These are phyloP conservation scores for Spermophilus dauricus DNA, from an alignment of 2,113 vertebrate genomes.

Conservation along the genomic window DNA sequence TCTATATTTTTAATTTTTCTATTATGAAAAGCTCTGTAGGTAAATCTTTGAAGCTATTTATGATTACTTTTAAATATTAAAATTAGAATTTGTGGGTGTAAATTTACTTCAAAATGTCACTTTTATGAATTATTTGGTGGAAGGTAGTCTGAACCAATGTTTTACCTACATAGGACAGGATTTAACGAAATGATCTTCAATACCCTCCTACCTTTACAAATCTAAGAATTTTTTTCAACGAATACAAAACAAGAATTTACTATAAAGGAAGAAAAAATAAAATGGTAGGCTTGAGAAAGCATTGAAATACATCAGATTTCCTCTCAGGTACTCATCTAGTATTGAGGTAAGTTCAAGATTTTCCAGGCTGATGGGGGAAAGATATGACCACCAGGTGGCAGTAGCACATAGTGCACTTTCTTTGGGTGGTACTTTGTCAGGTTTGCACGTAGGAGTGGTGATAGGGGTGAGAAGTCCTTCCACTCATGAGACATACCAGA, in stretches of 20 bases:
- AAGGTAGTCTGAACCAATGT: neutral
- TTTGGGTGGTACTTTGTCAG: neutral
- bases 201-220: neutral
- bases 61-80: neutral
- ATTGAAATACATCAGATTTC: neutral
- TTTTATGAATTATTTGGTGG: conserved; percentile 23
- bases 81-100: neutral
- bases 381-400: conserved; percentile 62
- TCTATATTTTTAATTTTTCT: neutral
- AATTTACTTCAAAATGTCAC: conserved; percentile 27
- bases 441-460: neutral
- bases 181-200: conserved; percentile 14
- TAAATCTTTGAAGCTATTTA: neutral
- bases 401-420: conserved; percentile 23
- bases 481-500: neutral
- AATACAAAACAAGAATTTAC: neutral
- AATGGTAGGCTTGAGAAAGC: neutral
- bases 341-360: neutral
- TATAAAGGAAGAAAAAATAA: neutral
- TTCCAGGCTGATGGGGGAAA: neutral
- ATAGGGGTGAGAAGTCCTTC: neutral
- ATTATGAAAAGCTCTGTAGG: neutral
- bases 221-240: neutral
- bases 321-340: neutral
- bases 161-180: neutral